Conservation (phyloP, 2,113 vertebrate species). For the Candoia aspera region DNA sequence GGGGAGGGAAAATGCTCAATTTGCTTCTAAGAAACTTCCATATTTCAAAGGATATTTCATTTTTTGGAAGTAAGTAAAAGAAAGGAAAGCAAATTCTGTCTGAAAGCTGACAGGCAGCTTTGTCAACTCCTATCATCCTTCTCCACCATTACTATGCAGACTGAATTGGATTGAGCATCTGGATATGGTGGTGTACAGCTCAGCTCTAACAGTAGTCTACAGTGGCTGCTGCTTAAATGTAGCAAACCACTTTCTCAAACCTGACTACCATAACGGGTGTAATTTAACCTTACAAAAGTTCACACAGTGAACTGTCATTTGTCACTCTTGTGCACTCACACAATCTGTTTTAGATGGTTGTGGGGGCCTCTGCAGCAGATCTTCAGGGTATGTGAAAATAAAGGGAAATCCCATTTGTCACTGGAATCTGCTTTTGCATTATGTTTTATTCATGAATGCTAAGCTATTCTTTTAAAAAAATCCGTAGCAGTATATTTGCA, state of each 20-base stretch:
- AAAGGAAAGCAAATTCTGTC: no score
- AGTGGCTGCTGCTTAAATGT: not conserved
- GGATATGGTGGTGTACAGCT: not conserved
- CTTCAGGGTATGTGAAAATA: not conserved
- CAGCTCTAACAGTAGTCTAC: not conserved
- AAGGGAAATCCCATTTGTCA: not conserved
- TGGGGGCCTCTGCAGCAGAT: not conserved
- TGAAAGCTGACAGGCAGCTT: not conserved
- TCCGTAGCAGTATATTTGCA: slow-evolving; percentile 9
- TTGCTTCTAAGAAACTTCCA: not conserved
- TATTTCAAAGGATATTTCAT: not conserved
- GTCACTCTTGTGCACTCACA: not conserved
- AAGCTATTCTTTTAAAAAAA: not conserved
- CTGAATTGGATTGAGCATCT: not conserved
- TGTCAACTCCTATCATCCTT: not conserved
- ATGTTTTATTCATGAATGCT: slow-evolving; percentile 11
- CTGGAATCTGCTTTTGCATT: not conserved
- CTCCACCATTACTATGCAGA: not conserved
- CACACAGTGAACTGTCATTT: not conserved
- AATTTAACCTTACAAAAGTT: not conserved
- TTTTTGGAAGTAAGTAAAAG: not conserved
- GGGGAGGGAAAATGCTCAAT: not conserved
- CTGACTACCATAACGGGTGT: not conserved
- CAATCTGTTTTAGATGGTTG: not conserved
- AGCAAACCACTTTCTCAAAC: not conserved